Conservation (phyloP, 2,797 vertebrate species). For the Babyrousa celebensis region DNA sequence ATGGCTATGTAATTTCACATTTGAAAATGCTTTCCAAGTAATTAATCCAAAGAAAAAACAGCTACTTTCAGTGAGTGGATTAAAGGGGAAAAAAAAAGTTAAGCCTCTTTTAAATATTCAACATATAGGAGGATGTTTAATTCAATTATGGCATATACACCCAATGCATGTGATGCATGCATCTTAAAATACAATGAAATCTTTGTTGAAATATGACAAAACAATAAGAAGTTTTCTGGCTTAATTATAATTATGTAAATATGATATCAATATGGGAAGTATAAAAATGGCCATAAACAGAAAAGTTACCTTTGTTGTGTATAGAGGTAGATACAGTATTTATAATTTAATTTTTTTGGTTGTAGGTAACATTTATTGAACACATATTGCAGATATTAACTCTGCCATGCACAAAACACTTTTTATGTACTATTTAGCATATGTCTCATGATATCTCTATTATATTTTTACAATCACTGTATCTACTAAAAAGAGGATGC, state of each 20-base stretch:
- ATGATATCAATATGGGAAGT: not conserved
- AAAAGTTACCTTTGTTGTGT: not conserved
- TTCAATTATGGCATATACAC: conserved; percentile 21
- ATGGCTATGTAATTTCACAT: conserved; percentile 6
- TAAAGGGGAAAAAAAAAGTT: not conserved
- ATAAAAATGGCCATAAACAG: not conserved
- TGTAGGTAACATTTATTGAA: conserved; percentile 21
- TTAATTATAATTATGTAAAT: conserved; percentile 25
- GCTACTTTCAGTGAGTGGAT: conserved; percentile 33
- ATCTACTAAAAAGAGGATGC: not conserved
- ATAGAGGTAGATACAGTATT: not conserved
- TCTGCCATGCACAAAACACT: not conserved
- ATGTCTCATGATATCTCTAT: conserved; percentile 19
- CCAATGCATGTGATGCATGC: conserved; percentile 29
- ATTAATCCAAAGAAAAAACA: conserved; percentile 13
- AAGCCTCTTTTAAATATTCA: not conserved
- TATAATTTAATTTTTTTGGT: not conserved
- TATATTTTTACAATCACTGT: not conserved
- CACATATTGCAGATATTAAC: not conserved
- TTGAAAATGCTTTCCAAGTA: conserved; percentile 48
- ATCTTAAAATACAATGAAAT: conserved; percentile 49
- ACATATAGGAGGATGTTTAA: not conserved
- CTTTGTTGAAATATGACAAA: conserved; percentile 36
- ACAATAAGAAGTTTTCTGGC: conserved; percentile 12
- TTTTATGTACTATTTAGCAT: conserved; percentile 21